These are phyloP conservation scores for Cladopsammia gracilis DNA, from an alignment of 64 coral and sea anemone species.

Conservation along the genomic window DNA sequence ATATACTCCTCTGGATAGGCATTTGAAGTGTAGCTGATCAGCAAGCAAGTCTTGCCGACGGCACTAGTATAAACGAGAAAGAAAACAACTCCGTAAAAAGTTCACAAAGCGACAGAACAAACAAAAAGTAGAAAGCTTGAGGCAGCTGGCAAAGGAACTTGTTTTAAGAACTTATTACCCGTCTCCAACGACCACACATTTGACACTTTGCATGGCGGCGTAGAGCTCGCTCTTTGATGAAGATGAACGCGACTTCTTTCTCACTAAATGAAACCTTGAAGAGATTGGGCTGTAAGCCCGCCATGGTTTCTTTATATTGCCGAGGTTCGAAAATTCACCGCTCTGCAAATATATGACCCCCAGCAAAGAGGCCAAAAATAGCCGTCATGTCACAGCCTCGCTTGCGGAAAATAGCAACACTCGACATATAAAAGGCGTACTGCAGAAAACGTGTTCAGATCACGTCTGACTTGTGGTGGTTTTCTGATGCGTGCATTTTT, in stretches of 20 bases:
- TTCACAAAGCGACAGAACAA: not conserved
- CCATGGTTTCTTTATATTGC: conserved; percentile 11
- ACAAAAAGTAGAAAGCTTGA: not conserved
- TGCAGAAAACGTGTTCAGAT: too few species aligned
- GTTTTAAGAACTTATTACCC: conserved; percentile 71
- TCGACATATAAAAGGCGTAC: not conserved
- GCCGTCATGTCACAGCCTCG: not conserved
- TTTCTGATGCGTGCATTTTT: too few species aligned
- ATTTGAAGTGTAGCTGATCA: conserved; percentile 94
- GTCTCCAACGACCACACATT: conserved; percentile 96
- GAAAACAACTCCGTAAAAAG: conserved; percentile 42
- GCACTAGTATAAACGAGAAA: conserved; percentile 62
- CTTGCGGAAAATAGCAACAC: not conserved
- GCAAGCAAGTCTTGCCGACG: conserved; percentile 96
- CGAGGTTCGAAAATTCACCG: conserved; percentile 53
- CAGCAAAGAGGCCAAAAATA: conserved; percentile 81
- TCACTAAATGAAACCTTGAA: conserved; percentile 1
- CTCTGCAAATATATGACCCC: conserved; percentile 74
- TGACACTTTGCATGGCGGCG: conserved; percentile 89
- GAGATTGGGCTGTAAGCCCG: not conserved
- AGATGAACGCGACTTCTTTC: not conserved
- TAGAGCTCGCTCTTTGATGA: conserved; percentile 12
- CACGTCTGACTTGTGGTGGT: too few species aligned
- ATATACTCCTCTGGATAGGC: conserved; percentile 98
- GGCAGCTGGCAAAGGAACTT: not conserved